A percentile compares a stretch with the other conserved stretches of the same genome.
These are phyloP conservation scores for Pampus argenteus DNA, from an alignment of 2,797 vertebrate species.

Conservation along the genomic window DNA sequence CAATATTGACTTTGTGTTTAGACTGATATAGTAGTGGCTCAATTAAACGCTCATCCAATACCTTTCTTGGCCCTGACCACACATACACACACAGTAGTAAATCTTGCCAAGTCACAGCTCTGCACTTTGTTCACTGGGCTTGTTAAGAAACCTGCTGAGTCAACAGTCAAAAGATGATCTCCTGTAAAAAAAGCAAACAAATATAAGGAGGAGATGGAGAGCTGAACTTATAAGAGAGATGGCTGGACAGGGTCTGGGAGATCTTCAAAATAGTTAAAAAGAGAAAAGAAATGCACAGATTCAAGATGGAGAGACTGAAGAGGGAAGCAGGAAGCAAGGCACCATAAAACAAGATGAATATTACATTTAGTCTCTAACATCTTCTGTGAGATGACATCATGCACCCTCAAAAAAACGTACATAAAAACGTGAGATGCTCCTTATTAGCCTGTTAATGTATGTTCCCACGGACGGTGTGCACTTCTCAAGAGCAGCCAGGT, in stretches of 20 bases:
- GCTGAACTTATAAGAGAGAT: background rate
- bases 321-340: background rate
- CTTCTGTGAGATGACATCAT: slow-evolving; percentile 1
- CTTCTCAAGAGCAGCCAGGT: slow-evolving; percentile 20
- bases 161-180: slow-evolving; percentile 10
- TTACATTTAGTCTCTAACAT: background rate
- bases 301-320: background rate
- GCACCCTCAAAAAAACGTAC: background rate
- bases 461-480: slow-evolving; percentile 24
- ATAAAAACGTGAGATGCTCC: slow-evolving; percentile 46
- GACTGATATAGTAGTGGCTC: slow-evolving; percentile 44
- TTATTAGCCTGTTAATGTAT: slow-evolving; percentile 38
- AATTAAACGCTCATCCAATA: slow-evolving; percentile 45
- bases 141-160: slow-evolving; percentile 18
- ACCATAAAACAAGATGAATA: background rate
- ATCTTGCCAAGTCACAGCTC: slow-evolving; percentile 30
- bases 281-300: background rate
- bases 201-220: slow-evolving; percentile 16
- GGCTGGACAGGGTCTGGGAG: background rate
- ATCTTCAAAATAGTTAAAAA: slow-evolving; percentile 3
- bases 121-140: slow-evolving; percentile 22
- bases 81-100: slow-evolving; percentile 25
- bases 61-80: slow-evolving; percentile 37
- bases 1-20: slow-evolving; percentile 68
- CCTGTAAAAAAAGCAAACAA: slow-evolving; percentile 20